Evolutionary conservation across 35 echinoderm and acorn worm species (phyloP).

Genomic region (Amphiura filiformis): DNA sequence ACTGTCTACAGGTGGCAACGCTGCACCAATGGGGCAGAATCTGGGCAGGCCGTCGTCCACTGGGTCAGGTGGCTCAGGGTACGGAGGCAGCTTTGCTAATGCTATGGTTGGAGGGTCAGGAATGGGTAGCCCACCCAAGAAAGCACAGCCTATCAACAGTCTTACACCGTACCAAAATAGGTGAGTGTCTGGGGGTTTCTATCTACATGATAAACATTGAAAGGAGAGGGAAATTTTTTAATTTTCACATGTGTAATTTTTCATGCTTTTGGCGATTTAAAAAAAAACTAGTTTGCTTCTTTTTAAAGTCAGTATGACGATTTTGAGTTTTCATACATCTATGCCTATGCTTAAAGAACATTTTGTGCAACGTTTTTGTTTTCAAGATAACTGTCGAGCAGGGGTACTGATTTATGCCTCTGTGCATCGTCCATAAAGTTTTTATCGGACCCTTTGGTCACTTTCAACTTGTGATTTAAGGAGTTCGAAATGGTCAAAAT

Average conservation of each 20-base stretch:
- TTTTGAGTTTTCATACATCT: too few relatives aligned
- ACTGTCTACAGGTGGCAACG: background rate
- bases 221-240: background rate
- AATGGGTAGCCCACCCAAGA: constrained; percentile 40
- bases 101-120: constrained; percentile 4
- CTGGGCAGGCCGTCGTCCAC: background rate
- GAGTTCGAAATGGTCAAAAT: too few relatives aligned
- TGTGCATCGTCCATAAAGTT: too few relatives aligned
- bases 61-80: constrained; percentile 12
- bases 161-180: constrained; percentile 97
- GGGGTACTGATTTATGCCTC: too few relatives aligned
- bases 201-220: background rate
- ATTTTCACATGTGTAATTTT: background rate
- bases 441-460: too few relatives aligned
- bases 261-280: too few relatives aligned
- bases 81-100: constrained; percentile 17
- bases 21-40: background rate
- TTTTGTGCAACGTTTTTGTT: too few relatives aligned
- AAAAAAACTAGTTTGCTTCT: too few relatives aligned
- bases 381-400: too few relatives aligned
- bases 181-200: constrained; percentile 34
- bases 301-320: too few relatives aligned
- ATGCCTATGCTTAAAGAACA: too few relatives aligned
- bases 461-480: too few relatives aligned
- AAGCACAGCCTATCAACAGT: constrained; percentile 79